Percentiles rank a stretch among this genome's conserved stretches.
Conservation (phyloP, 2,797 vertebrate genomes). For the Eremophila alpestris region DNA sequence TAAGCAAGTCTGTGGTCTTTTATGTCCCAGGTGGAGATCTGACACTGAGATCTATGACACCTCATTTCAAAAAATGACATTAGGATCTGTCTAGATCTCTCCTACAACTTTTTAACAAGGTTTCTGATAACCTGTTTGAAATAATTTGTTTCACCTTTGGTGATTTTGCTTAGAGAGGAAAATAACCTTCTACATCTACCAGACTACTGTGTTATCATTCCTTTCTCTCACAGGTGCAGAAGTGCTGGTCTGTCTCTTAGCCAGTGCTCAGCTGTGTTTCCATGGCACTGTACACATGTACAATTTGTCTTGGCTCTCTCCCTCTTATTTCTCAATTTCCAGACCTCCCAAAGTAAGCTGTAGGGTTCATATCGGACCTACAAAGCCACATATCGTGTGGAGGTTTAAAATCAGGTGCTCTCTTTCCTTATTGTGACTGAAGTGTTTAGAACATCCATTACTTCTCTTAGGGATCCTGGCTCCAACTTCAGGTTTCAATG, state of each 20-base stretch:
- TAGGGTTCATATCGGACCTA: not conserved
- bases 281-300: rapidly evolving
- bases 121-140: not conserved
- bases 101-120: not conserved
- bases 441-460: not conserved
- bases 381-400: not conserved
- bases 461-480: not conserved
- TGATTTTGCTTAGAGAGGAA: not conserved
- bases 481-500: not conserved
- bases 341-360: not conserved
- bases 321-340: not conserved
- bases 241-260: not conserved
- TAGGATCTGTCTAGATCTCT: not conserved
- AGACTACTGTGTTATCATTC: not conserved
- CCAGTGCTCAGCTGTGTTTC: not conserved
- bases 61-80: not conserved
- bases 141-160: not conserved
- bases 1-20: not conserved
- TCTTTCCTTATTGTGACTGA: not conserved
- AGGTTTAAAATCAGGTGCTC: rapidly evolving
- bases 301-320: not conserved
- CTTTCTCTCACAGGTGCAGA: not conserved
- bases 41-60: not conserved
- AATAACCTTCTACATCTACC: not conserved
- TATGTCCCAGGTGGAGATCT: not conserved